Percentiles rank a stretch among this genome's conserved stretches.
Conservation (phyloP, 2,888 invertebrate species). For the Agrotis clavis region DNA sequence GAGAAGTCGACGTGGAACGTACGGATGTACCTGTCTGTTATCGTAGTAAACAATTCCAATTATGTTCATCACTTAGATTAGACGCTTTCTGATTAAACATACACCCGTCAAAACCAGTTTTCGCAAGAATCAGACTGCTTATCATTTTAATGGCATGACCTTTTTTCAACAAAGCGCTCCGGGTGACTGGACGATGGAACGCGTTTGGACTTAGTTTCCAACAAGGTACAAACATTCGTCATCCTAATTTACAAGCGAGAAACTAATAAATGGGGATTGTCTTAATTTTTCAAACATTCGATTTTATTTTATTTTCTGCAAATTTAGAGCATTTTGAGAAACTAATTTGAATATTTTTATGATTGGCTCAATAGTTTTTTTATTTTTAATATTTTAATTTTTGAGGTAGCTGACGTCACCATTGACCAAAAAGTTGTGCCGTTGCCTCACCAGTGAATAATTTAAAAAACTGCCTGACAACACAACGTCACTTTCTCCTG, state of each 20-base stretch:
- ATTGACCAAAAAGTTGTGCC: no score
- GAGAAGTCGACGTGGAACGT: slow-evolving; percentile 33
- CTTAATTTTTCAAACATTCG: no score
- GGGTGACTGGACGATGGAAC: slow-evolving; percentile 20
- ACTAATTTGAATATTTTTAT: no score
- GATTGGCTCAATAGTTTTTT: no score
- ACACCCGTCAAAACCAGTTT: slow-evolving; percentile 20
- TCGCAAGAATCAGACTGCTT: slow-evolving; percentile 16
- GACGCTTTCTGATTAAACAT: slow-evolving; percentile 7
- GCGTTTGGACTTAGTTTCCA: slow-evolving; percentile 20
- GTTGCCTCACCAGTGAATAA: no score
- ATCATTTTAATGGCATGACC: slow-evolving; percentile 29
- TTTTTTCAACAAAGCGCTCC: slow-evolving; percentile 29
- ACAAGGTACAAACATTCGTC: slow-evolving; percentile 40
- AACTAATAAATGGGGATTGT: slow-evolving; percentile 51
- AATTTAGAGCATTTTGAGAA: no score
- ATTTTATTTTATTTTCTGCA: no score
- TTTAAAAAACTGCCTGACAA: no score
- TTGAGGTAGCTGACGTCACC: no score
- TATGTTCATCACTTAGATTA: slow-evolving; percentile 24
- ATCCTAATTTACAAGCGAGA: slow-evolving; percentile 56
- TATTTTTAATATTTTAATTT: no score
- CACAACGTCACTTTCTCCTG: no score
- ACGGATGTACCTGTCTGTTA: slow-evolving; percentile 33
- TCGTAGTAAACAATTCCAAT: slow-evolving; percentile 43